phyloP scores from a whole-genome alignment of 2,797 vertebrate genomes.

The Manis javanica region DNA sequence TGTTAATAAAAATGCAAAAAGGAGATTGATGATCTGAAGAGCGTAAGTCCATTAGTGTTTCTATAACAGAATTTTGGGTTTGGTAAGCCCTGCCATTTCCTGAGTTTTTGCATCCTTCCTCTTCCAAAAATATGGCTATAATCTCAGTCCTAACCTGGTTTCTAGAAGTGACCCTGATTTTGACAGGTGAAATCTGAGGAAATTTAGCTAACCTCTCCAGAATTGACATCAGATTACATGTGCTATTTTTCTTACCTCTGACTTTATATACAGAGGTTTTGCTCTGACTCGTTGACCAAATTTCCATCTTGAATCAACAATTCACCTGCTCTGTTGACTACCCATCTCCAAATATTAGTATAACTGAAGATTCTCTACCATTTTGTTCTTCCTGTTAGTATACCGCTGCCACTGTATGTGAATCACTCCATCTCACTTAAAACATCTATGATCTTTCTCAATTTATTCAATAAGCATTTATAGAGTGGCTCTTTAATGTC shows the following conservation, averaged over 20 bases:
- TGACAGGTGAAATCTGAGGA: neutral
- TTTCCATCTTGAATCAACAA: neutral
- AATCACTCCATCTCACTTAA: neutral
- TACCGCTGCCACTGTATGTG: neutral
- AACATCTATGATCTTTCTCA: neutral
- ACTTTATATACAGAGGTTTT: neutral
- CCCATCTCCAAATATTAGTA: neutral
- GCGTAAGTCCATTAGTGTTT: neutral
- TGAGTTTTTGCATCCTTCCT: neutral
- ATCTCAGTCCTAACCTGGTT: neutral
- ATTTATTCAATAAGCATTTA: neutral
- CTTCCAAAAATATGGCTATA: neutral
- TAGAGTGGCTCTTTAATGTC: neutral
- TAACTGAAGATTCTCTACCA: neutral
- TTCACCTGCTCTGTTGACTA: neutral
- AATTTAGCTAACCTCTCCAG: neutral
- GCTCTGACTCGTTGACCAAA: neutral
- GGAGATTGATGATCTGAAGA: neutral
- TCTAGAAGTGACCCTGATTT: neutral
- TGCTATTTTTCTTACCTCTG: neutral
- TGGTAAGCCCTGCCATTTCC: neutral
- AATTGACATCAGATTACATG: neutral
- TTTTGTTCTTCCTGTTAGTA: neutral
- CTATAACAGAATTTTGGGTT: neutral
- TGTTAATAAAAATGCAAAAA: neutral